These are phyloP conservation scores for Sinhomidia bicolor DNA, from an alignment of 2,888 invertebrate genomes.

Conservation along the genomic window DNA sequence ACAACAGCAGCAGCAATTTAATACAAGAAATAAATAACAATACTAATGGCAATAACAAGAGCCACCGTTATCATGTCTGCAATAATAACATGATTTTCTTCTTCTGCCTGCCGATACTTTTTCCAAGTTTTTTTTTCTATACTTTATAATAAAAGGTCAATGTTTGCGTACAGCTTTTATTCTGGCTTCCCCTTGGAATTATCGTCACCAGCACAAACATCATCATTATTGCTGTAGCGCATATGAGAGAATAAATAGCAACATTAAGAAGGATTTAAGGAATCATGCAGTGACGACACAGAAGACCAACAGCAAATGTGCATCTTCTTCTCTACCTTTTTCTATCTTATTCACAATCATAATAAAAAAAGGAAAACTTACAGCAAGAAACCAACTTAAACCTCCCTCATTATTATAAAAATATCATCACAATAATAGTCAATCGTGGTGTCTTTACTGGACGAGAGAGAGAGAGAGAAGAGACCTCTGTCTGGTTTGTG, in stretches of 20 bases:
- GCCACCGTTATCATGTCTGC: not conserved
- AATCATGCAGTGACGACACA: conserved; percentile 58
- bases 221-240: not conserved
- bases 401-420: no score
- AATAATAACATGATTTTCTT: conserved; percentile 11
- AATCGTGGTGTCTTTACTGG: not conserved
- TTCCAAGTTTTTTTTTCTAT: not conserved
- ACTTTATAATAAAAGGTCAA: not conserved
- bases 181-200: conserved; percentile 23
- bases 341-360: conserved; percentile 21
- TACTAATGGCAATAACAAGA: not conserved
- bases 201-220: conserved; percentile 12
- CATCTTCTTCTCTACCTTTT: conserved; percentile 2
- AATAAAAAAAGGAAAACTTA: not conserved
- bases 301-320: not conserved
- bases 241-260: conserved; percentile 58
- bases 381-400: not conserved
- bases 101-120: not conserved
- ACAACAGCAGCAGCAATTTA: not conserved
- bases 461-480: no score
- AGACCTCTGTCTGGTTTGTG: not conserved
- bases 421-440: conserved; percentile 34
- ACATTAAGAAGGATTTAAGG: conserved; percentile 72
- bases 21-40: not conserved
- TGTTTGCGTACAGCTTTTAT: not conserved